Evolutionary conservation across 2,797 vertebrate genomes (phyloP).

Genomic region (Coregonus suidteri): DNA sequence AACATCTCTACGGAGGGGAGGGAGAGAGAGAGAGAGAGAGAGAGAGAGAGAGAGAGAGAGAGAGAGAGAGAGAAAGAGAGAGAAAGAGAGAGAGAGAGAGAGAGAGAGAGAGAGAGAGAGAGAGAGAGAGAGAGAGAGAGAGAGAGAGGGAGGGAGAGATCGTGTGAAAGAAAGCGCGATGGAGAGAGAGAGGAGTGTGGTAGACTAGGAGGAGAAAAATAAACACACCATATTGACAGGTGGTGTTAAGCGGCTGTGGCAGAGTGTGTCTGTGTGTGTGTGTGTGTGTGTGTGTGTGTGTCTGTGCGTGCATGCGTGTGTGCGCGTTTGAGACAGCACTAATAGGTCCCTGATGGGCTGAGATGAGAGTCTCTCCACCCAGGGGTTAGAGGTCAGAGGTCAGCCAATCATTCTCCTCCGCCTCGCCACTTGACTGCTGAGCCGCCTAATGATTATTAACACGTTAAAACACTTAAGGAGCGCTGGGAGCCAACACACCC

Average conservation of each 20-base stretch:
- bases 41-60: constrained; percentile 26
- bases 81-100: no score
- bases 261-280: not conserved
- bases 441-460: constrained; percentile 77
- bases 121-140: not conserved
- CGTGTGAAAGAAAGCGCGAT: not conserved
- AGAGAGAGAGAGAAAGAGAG: constrained; percentile 22
- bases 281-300: no score
- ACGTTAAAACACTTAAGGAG: constrained; percentile 80
- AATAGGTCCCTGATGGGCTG: constrained; percentile 79
- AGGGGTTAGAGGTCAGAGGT: constrained; percentile 61
- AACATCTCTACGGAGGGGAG: constrained; percentile 78
- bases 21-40: constrained; percentile 58
- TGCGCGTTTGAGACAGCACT: constrained; percentile 71
- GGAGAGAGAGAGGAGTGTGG: constrained; percentile 36
- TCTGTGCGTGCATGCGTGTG: constrained; percentile 48
- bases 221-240: constrained; percentile 70
- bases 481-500: constrained; percentile 66
- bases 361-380: constrained; percentile 74
- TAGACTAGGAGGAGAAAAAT: constrained; percentile 65
- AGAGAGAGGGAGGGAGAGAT: not conserved
- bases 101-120: not conserved
- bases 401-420: constrained; percentile 64
- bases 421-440: constrained; percentile 68
- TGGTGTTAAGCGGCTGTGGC: constrained; percentile 71